Evolutionary conservation across 2,797 vertebrate species (phyloP), one percentile per base, ranked within the genome.

Genomic region (Hippopotamyrus pictus): DNA sequence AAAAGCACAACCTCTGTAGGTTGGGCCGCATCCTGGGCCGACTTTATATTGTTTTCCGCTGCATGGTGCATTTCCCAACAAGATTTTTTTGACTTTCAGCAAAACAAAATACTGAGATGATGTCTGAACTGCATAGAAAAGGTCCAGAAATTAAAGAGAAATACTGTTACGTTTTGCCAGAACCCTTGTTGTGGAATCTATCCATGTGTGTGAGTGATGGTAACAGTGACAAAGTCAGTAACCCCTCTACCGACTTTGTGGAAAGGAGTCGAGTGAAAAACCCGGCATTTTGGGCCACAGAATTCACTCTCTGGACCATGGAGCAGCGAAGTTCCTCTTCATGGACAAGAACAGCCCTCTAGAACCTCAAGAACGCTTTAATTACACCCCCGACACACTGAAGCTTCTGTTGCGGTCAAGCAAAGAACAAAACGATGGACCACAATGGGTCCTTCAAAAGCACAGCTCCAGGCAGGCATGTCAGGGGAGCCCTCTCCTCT

Each of bases 401-500:
- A 69, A 69, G 65, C 65, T 69, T 69, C 65, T 14, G 65, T 33
- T 82, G 44, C 76, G 44, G 41, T 82, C 76, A 82, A 46, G 76
- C 44, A 46, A 41, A 41, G 76, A 82, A 82, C 17, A 46, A 82
- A 46, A 82, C 14, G 29, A 46, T 3, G 25, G 65, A 29, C 65
- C 65, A 69, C 25, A 33, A 22, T 22, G 48, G 85, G 85, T 6
- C 85, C 85, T 57, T 37, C 51, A 57, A 57, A 86, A 54, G 29
- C 85, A 33, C 29, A 7, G 29, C 5, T 50, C 50, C 29, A 37
- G 51, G 50, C 4, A 2, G 50, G 92, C 69, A 92, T 88, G 93
- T 90, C 86, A 92, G 93, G 94, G 93, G 93, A 93, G 92, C 93
- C 29, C 65, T 5, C 6, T 22, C n/a, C 41, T 46, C n/a, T n/a